Evolutionary conservation across 1,140 invertebrate species (phyloP).

Genomic region (Bombyx mori): ASM3026992v2 NC_085114.1:7378001-7378500

Average conservation of each 20-base stretch:
- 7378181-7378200: conserved; percentile 77
- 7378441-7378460: conserved; percentile 58
- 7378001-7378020: conserved; percentile 61
- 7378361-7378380: conserved; percentile 61
- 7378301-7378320: conserved; percentile 55
- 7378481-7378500: conserved; percentile 17
- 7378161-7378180: conserved; percentile 84
- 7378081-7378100: conserved; percentile 71
- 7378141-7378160: conserved; percentile 53
- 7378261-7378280: conserved; percentile 53
- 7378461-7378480: conserved; percentile 53
- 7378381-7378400: conserved; percentile 58
- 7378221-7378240: conserved; percentile 48
- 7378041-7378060: conserved; percentile 75
- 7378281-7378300: conserved; percentile 51
- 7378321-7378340: conserved; percentile 55
- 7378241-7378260: conserved; percentile 52
- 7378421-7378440: conserved; percentile 53
- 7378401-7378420: conserved; percentile 62
- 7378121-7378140: conserved; percentile 51
- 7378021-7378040: conserved; percentile 70
- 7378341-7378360: conserved; percentile 62
- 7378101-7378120: conserved; percentile 50
- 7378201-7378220: conserved; percentile 58
- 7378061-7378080: conserved; percentile 83